Percentiles rank a stretch among this genome's conserved stretches.
These are phyloP conservation scores for Seira musarum DNA, from an alignment of 2,888 invertebrate species.

Conservation along the genomic window DNA sequence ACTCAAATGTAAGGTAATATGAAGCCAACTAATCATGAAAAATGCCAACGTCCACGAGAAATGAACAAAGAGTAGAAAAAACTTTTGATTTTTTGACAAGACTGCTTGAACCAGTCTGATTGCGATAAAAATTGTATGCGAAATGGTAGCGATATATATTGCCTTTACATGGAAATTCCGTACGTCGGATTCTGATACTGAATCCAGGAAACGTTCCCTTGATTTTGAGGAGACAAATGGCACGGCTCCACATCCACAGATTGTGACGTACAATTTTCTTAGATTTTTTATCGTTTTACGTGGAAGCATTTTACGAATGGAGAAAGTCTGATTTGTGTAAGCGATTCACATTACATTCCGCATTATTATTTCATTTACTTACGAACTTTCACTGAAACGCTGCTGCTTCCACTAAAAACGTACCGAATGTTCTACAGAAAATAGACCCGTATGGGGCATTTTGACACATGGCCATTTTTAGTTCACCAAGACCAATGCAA, in stretches of 20 bases:
- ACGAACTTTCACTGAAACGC: no score
- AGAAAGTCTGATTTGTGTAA: no score
- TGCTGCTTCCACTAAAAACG: no score
- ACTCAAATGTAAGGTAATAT: slow-evolving; percentile 14
- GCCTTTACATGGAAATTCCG: not conserved
- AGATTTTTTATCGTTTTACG: slow-evolving; percentile 11
- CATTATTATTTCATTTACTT: no score
- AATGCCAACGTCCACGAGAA: slow-evolving; percentile 20
- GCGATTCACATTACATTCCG: no score
- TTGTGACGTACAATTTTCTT: not conserved
- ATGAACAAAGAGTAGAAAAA: slow-evolving; percentile 27
- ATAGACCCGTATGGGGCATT: no score
- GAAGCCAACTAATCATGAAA: slow-evolving; percentile 20
- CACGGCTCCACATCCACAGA: slow-evolving; percentile 8
- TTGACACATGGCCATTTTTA: no score
- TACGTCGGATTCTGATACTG: not conserved
- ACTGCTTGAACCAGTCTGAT: slow-evolving; percentile 6
- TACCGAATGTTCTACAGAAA: no score
- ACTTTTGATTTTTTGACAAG: not conserved
- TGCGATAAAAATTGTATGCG: slow-evolving; percentile 9
- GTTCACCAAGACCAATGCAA: no score
- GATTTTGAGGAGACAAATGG: not conserved
- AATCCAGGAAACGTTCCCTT: not conserved
- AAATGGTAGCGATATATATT: not conserved
- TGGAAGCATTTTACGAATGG: slow-evolving; percentile 24